These are phyloP conservation scores for Platichthys flesus DNA, from an alignment of 2,113 vertebrate genomes.

Conservation along the genomic window DNA sequence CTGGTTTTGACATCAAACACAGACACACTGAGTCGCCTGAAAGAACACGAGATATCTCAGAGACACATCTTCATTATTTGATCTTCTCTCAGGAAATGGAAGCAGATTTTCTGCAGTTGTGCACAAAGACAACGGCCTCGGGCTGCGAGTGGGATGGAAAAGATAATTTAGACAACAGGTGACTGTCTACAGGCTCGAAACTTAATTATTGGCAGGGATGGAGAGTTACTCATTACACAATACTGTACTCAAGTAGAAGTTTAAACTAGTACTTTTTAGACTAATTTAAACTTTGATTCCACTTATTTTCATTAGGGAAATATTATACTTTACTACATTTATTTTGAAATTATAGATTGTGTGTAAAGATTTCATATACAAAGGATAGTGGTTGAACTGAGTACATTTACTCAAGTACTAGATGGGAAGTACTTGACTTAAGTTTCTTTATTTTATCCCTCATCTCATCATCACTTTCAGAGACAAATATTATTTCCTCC, in stretches of 20 bases:
- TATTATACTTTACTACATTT: neutral
- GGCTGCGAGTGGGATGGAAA: constrained; percentile 51
- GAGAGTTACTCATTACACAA: constrained; percentile 27
- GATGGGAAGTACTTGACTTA: neutral
- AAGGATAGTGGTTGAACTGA: neutral
- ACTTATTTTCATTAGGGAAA: neutral
- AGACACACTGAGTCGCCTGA: constrained; percentile 36
- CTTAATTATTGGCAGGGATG: constrained; percentile 37
- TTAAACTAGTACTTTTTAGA: neutral
- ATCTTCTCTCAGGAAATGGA: constrained; percentile 64
- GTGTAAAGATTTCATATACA: neutral
- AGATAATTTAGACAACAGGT: constrained; percentile 53
- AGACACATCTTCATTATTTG: constrained; percentile 60
- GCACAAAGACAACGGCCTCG: constrained; percentile 42
- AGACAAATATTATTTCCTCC: no score
- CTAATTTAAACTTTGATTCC: neutral
- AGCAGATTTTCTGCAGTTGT: constrained; percentile 43
- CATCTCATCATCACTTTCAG: no score
- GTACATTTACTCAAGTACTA: neutral
- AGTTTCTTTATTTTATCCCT: neutral
- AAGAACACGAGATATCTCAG: constrained; percentile 43
- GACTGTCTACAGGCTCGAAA: constrained; percentile 46
- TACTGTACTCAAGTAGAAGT: constrained; percentile 13
- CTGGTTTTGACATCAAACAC: constrained; percentile 19
- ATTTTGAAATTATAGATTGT: neutral